Conservation (phyloP, 2,797 vertebrate species). For the Danio jaintianensis region DNA sequence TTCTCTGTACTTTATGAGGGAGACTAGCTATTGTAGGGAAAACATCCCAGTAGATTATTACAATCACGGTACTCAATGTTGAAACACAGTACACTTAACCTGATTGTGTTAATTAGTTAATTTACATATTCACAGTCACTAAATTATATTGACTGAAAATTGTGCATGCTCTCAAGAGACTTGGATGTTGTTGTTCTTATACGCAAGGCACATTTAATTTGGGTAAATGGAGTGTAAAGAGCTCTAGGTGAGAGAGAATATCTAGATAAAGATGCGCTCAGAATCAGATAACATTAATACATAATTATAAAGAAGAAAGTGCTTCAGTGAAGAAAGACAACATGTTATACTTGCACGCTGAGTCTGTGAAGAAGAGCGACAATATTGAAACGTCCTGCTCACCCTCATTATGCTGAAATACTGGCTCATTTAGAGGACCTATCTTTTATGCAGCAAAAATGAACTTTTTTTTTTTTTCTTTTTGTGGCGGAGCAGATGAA, state of each 20-base stretch:
- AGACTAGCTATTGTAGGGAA: not conserved
- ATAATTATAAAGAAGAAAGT: not conserved
- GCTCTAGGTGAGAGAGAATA: conserved; percentile 1
- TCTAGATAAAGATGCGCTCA: not conserved
- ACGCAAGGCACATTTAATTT: conserved; percentile 37
- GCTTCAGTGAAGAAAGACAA: conserved; percentile 1
- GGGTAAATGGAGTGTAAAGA: conserved; percentile 14
- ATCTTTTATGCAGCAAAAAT: conserved; percentile 53
- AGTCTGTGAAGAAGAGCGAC: conserved; percentile 42
- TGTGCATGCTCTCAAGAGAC: not conserved
- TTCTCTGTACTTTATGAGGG: too few relatives aligned
- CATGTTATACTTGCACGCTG: not conserved
- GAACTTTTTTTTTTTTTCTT: conserved; percentile 22
- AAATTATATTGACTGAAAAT: conserved; percentile 31
- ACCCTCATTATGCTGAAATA: conserved; percentile 50
- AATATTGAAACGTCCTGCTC: conserved; percentile 42
- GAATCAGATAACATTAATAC: conserved; percentile 3
- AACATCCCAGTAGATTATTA: conserved; percentile 16
- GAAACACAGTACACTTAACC: conserved; percentile 7
- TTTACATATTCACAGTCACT: conserved; percentile 31
- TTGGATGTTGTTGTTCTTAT: conserved; percentile 3
- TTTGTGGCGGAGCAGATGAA: conserved; percentile 49
- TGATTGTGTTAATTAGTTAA: conserved; percentile 41
- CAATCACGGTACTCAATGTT: not conserved
- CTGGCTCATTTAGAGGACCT: conserved; percentile 51